Conservation (phyloP, 2,113 vertebrate genomes). For the Solenodon paradoxus region DNA sequence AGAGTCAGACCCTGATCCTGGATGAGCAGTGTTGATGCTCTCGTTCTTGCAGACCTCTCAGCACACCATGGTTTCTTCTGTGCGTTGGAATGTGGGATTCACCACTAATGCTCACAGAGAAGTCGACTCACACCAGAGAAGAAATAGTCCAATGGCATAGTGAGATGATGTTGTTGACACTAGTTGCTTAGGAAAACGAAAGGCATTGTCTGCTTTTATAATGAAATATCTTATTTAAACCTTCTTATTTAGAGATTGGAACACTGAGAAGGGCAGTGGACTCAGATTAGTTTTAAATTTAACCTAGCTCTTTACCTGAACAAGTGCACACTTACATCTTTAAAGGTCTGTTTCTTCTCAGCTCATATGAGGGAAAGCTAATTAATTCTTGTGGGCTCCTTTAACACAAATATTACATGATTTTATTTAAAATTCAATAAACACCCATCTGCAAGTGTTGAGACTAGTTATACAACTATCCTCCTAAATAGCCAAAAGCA, state of each 20-base stretch:
- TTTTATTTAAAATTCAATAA: background rate
- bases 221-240: background rate
- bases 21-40: background rate
- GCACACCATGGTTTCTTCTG: rapidly evolving
- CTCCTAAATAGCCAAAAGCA: background rate
- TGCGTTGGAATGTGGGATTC: background rate
- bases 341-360: background rate
- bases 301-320: background rate
- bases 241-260: background rate
- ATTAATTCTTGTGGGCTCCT: background rate
- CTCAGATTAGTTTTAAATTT: background rate
- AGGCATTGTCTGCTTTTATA: background rate
- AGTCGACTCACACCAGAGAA: background rate
- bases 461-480: background rate
- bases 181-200: background rate
- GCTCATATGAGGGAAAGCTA: background rate
- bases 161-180: background rate
- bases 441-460: background rate
- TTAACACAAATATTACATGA: background rate
- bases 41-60: background rate
- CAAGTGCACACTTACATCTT: background rate
- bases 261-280: background rate
- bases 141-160: background rate
- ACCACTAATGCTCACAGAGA: background rate
- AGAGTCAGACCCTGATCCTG: background rate